Evolutionary conservation across 2,797 vertebrate genomes (phyloP).

Genomic region (Trematomus bernacchii): DNA sequence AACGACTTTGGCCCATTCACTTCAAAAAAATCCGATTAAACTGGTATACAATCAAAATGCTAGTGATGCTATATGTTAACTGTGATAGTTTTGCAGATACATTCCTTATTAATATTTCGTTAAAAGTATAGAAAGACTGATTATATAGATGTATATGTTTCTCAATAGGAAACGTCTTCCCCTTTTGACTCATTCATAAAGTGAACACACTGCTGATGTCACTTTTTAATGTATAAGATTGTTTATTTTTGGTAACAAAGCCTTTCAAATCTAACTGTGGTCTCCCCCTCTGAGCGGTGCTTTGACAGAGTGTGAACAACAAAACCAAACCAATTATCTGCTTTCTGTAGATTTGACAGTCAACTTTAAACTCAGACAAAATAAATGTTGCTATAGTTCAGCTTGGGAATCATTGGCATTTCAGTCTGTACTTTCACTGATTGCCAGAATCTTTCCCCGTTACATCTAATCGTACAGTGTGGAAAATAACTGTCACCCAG

Average conservation of each 20-base stretch:
- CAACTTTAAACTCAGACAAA: slow-evolving; percentile 43
- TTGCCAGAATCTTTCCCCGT: slow-evolving; percentile 47
- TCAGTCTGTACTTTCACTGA: slow-evolving; percentile 51
- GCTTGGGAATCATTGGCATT: slow-evolving; percentile 48
- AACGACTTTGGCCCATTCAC: background rate
- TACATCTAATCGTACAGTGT: slow-evolving; percentile 45
- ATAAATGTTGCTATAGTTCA: slow-evolving; percentile 41
- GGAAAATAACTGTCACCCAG: slow-evolving; percentile 36
- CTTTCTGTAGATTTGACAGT: slow-evolving; percentile 45
- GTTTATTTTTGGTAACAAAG: slow-evolving; percentile 32
- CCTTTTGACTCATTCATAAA: background rate
- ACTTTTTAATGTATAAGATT: slow-evolving; percentile 39
- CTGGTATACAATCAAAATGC: background rate
- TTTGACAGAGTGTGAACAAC: slow-evolving; percentile 11
- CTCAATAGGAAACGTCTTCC: no score
- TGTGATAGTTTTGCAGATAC: background rate
- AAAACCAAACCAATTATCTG: slow-evolving; percentile 61
- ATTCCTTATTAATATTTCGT: background rate
- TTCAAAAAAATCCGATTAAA: slow-evolving; percentile 11
- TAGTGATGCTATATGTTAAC: background rate
- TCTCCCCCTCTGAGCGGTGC: slow-evolving; percentile 24
- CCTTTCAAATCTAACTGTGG: slow-evolving; percentile 8
- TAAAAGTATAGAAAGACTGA: no score
- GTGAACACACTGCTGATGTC: background rate
- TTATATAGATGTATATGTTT: no score